These are phyloP conservation scores for Acanthiza pusilla DNA, from an alignment of 2,797 vertebrate genomes.

Conservation along the genomic window DNA sequence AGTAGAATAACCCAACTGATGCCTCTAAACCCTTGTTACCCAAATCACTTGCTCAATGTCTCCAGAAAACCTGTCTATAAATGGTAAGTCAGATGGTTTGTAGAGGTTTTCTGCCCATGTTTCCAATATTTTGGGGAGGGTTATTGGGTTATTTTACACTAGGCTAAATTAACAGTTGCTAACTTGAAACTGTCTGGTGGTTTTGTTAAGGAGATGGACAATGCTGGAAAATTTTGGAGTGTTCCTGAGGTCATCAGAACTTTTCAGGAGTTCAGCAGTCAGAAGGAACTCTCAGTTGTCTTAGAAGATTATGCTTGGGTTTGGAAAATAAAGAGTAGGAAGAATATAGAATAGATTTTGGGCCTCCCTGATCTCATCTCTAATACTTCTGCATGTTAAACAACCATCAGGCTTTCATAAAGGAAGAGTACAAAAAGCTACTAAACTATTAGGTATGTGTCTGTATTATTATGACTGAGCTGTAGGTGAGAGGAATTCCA, in stretches of 20 bases:
- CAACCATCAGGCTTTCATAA: not conserved
- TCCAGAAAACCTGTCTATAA: not conserved
- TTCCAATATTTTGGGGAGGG: not conserved
- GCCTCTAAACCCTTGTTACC: not conserved
- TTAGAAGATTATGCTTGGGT: slow-evolving; percentile 1
- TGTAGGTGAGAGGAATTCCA: not conserved
- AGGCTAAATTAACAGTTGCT: not conserved
- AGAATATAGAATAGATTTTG: slow-evolving; percentile 14
- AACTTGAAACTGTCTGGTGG: not conserved
- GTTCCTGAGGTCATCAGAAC: not conserved
- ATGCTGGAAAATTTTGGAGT: not conserved
- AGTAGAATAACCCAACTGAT: not conserved
- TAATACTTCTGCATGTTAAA: not conserved
- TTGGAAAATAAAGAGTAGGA: slow-evolving; percentile 28
- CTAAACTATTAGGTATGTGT: not conserved
- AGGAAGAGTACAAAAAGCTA: not conserved
- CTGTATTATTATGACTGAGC: slow-evolving; percentile 5
- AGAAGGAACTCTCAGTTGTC: not conserved
- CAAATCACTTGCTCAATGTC: not conserved
- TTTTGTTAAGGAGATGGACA: not conserved
- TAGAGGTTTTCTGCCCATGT: not conserved
- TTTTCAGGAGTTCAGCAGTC: not conserved
- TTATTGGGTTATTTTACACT: not conserved
- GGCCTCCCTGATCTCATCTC: not conserved
- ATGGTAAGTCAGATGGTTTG: not conserved